Conservation (phyloP, 2,797 vertebrate species). For the Xiphorhynchus erythropygius region DNA sequence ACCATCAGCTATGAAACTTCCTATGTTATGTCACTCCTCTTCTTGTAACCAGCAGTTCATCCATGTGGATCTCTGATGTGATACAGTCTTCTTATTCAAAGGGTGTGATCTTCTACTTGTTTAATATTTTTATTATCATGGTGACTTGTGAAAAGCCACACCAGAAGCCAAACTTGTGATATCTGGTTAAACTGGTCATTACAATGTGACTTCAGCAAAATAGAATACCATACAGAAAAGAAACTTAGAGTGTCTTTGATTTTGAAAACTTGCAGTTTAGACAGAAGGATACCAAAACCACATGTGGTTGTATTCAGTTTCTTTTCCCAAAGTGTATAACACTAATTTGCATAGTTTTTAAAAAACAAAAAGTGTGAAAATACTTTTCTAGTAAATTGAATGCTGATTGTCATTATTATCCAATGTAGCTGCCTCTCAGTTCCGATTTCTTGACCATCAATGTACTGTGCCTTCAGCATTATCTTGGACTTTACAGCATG, state of each 20-base stretch:
- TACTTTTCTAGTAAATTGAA: not conserved
- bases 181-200: not conserved
- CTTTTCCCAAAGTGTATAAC: not conserved
- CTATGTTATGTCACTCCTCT: not conserved
- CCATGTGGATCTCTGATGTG: not conserved
- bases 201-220: not conserved
- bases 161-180: not conserved
- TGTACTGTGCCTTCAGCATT: not conserved
- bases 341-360: not conserved
- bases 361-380: not conserved
- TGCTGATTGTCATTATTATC: not conserved
- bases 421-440: not conserved
- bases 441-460: not conserved
- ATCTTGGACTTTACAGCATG: not conserved
- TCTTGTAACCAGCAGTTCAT: not conserved
- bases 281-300: not conserved
- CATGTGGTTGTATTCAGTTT: not conserved
- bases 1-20: not conserved
- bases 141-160: not conserved
- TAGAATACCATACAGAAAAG: not conserved
- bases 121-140: not conserved
- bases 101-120: not conserved
- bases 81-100: not conserved
- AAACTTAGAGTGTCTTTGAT: not conserved
- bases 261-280: not conserved